Conservation (phyloP, 2,797 vertebrate genomes). For the Rhinophrynus dorsalis region DNA sequence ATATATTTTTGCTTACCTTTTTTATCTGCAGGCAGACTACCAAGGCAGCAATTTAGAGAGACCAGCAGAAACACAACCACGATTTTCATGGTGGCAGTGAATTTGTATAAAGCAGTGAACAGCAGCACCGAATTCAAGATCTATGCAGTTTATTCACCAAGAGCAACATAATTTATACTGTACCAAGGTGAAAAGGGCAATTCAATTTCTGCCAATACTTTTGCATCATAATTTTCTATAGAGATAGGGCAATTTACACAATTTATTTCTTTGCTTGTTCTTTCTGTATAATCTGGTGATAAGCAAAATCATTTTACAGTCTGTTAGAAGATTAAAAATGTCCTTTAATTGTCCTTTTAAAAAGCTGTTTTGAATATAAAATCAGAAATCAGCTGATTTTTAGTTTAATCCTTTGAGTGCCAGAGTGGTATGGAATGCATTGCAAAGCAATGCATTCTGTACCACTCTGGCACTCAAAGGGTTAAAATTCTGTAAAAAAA, state of each 20-base stretch:
- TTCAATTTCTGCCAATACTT: conserved; percentile 10
- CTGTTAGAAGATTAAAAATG: background rate
- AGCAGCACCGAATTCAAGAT: conserved; percentile 8
- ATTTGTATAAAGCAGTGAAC: conserved; percentile 9
- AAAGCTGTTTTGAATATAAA: too few species aligned
- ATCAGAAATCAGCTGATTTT: too few species aligned
- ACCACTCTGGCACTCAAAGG: too few species aligned
- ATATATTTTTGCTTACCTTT: conserved; percentile 13
- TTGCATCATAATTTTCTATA: conserved; percentile 1
- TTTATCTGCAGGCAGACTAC: conserved; percentile 34
- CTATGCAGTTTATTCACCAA: background rate
- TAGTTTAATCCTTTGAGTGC: too few species aligned
- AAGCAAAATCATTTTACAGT: background rate
- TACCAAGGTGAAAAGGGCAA: conserved; percentile 23
- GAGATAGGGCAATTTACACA: background rate
- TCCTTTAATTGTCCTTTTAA: background rate
- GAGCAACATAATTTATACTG: conserved; percentile 15
- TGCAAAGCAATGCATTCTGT: too few species aligned
- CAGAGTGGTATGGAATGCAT: too few species aligned
- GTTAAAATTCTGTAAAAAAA: too few species aligned
- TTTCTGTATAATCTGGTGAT: conserved; percentile 18
- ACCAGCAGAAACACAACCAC: conserved; percentile 30
- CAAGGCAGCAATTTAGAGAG: conserved; percentile 28
- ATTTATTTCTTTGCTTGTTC: background rate
- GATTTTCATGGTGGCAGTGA: conserved; percentile 33